Evolutionary conservation across 2,888 invertebrate species (phyloP).

Genomic region (Saturnia pavonia): DNA sequence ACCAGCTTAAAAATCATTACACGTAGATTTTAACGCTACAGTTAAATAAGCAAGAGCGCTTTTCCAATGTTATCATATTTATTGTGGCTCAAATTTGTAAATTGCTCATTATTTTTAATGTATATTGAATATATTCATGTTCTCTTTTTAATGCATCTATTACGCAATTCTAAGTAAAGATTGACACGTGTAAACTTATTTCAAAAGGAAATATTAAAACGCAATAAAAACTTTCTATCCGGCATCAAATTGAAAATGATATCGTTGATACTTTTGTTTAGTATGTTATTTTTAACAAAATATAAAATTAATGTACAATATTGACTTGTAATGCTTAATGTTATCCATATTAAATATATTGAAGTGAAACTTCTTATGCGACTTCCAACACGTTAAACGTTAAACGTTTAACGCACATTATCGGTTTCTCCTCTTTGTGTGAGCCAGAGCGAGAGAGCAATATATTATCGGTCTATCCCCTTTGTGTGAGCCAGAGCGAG

Average conservation of each 20-base stretch:
- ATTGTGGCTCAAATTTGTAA: background rate
- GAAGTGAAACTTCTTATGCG: too few relatives aligned
- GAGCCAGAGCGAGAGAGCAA: too few relatives aligned
- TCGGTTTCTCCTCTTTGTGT: too few relatives aligned
- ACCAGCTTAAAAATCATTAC: too few relatives aligned
- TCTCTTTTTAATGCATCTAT: background rate
- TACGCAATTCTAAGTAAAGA: background rate
- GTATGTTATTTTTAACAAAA: background rate
- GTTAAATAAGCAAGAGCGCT: too few relatives aligned
- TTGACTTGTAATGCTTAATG: background rate
- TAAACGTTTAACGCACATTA: too few relatives aligned
- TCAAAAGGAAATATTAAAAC: background rate
- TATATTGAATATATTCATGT: background rate
- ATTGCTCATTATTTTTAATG: background rate
- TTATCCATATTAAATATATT: too few relatives aligned
- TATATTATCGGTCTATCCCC: too few relatives aligned
- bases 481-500: too few relatives aligned
- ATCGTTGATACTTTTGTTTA: background rate
- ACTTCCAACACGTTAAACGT: too few relatives aligned
- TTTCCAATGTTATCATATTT: too few relatives aligned
- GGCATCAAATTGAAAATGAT: background rate
- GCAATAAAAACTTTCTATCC: conserved; percentile 13
- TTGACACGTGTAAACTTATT: background rate
- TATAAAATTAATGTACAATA: background rate
- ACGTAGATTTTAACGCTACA: background rate